Evolutionary conservation across 1,140 invertebrate species (phyloP).

Genomic region (Tetramorium simillimum): DNA sequence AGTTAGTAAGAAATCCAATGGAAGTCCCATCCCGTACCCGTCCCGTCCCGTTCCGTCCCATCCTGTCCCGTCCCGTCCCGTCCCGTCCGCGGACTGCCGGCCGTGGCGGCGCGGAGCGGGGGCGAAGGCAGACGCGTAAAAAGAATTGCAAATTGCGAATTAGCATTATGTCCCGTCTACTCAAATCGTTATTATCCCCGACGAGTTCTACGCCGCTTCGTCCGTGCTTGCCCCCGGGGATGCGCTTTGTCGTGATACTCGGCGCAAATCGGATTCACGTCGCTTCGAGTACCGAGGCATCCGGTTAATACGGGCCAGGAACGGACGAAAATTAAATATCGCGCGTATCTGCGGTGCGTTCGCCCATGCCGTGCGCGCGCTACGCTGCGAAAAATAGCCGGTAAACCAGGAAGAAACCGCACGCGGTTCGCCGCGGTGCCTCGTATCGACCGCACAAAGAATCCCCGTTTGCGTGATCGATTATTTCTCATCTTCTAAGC

Average conservation of each 20-base stretch:
- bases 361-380: slow-evolving; percentile 20
- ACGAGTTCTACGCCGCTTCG: slow-evolving; percentile 62
- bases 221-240: slow-evolving; percentile 65
- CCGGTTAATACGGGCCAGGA: slow-evolving; percentile 72
- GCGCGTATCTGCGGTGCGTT: slow-evolving; percentile 61
- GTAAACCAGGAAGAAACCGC: slow-evolving; percentile 70
- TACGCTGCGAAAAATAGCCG: slow-evolving; percentile 62
- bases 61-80: slow-evolving; percentile 61
- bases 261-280: slow-evolving; percentile 73
- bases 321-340: slow-evolving; percentile 73
- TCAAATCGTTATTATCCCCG: slow-evolving; percentile 79
- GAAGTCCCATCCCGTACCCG: slow-evolving; percentile 65
- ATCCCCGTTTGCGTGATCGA: background rate
- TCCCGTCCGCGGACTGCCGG: slow-evolving; percentile 50
- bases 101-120: slow-evolving; percentile 5
- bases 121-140: slow-evolving; percentile 70
- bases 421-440: slow-evolving; percentile 57
- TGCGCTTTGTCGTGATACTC: slow-evolving; percentile 74
- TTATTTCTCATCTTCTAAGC: slow-evolving; percentile 31
- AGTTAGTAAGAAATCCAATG: slow-evolving; percentile 65
- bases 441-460: slow-evolving; percentile 44
- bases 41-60: slow-evolving; percentile 64
- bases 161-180: slow-evolving; percentile 79
- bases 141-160: slow-evolving; percentile 82
- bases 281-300: slow-evolving; percentile 70